A percentile compares a stretch with the other conserved stretches of the same genome.
Evolutionary conservation across 37 sponge, comb jelly and placozoan genomes (phyloP).

Genomic region (Hormiphora californensis): DNA sequence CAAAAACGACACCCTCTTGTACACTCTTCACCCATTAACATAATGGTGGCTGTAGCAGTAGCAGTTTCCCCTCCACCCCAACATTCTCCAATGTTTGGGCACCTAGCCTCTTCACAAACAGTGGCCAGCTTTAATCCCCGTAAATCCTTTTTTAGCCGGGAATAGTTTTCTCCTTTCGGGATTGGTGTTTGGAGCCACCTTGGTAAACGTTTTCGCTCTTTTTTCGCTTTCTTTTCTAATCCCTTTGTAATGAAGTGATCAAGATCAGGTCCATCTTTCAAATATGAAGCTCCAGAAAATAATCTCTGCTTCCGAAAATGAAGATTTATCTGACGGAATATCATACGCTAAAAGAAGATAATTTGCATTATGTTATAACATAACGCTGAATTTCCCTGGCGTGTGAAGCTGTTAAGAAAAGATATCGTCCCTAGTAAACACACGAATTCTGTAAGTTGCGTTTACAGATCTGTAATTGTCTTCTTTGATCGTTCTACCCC

Average conservation of each 20-base stretch:
- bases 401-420: no score
- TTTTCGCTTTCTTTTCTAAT: not conserved
- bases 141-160: conserved; percentile 65
- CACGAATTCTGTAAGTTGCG: no score
- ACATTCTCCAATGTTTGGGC: conserved; percentile 98
- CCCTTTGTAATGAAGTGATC: not conserved
- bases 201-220: conserved; percentile 62
- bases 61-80: conserved; percentile 93
- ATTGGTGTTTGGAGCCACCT: conserved; percentile 87
- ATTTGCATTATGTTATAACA: no score
- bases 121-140: conserved; percentile 79
- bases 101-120: conserved; percentile 97
- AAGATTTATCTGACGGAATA: no score
- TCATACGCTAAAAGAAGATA: no score
- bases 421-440: no score
- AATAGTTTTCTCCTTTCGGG: conserved; percentile 74
- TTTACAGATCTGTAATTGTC: no score
- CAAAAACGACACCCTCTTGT: conserved; percentile 98
- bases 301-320: no score
- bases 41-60: conserved; percentile 96
- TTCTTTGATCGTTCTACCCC: no score
- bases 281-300: no score
- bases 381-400: no score
- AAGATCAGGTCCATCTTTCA: conserved; percentile 35
- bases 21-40: conserved; percentile 95